Base-by-base conservation (phyloP, 1,140 invertebrate genomes). In the Cotesia typhae region DNA sequence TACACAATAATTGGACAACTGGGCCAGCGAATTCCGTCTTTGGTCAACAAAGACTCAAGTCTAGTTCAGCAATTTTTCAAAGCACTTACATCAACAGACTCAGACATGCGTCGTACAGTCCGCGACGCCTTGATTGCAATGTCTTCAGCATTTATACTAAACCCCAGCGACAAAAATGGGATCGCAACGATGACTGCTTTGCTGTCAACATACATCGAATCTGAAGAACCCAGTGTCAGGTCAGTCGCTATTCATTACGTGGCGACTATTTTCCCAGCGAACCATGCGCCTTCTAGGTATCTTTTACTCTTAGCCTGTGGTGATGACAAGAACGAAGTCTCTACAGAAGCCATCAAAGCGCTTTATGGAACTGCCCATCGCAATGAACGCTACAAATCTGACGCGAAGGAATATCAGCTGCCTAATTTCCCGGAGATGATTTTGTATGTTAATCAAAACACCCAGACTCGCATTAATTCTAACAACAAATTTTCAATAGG, bases 191-290 rank as follows among this genome's bases (percentile, higher is more conserved):
- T 91, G 86, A 90, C 90, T 76, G 88, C 87, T 35, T 81, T 92
- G 12, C 77, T 92, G 2, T 79, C 83, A 3, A 65, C 74, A 36
- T 80, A 86, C 17, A 86, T 87, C 20, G 81, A 85, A 75, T 84
- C 81, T 14, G 74, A 78, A 17, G 84, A 87, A 71, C 75, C 77
- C 7, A 77, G 80, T 71, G 84, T 83, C 0, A 81, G 95, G 73
- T 92, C 94, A 81, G 91, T 95, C 17, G 92, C 94, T 28, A 94
- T 95, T 72, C 90, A 94, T 72, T 96, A 95, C 83, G 90, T 94
- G 1, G 91, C 92, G 2, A 91, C 90, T 14, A 92, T 96, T 60
- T 98, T 96, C 85, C 92, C 93, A 4, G 86, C 90, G 37, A 89
- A 94, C 78, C 94, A 96, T 83, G 90, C 94, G 2, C 91, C 94